These are phyloP conservation scores for Drosophila bunnanda DNA, from an alignment of 2,888 invertebrate genomes.

Conservation along the genomic window DNA sequence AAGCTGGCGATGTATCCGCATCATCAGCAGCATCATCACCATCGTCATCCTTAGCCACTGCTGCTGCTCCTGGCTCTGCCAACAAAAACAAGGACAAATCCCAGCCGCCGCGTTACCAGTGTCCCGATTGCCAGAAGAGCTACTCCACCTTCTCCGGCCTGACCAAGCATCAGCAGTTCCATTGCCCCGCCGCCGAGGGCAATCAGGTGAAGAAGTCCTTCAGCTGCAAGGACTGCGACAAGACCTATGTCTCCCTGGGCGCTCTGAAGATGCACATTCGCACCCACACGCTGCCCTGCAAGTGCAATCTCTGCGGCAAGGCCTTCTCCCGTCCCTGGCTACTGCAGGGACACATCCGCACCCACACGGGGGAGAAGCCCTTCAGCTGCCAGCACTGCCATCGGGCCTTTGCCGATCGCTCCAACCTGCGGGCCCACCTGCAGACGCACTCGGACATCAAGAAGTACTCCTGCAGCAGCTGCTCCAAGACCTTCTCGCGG, in stretches of 20 bases:
- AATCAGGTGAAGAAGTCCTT: slow-evolving; percentile 95
- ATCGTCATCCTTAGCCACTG: not conserved
- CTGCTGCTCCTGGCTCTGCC: slow-evolving; percentile 49
- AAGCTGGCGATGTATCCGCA: not conserved
- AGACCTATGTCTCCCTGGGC: slow-evolving; percentile 97
- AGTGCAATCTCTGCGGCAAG: slow-evolving; percentile 97
- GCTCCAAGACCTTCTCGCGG: slow-evolving; percentile 97
- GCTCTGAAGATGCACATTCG: slow-evolving; percentile 99
- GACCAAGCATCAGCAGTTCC: slow-evolving; percentile 98
- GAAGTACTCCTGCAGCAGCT: slow-evolving; percentile 96
- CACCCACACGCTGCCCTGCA: slow-evolving; percentile 98
- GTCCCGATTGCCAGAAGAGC: slow-evolving; percentile 96
- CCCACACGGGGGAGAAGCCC: slow-evolving; percentile 99
- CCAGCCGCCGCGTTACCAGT: slow-evolving; percentile 91
- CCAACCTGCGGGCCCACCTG: slow-evolving; percentile 97
- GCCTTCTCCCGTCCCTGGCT: slow-evolving; percentile 99
- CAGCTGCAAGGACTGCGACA: slow-evolving; percentile 98
- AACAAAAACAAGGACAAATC: slow-evolving; percentile 80
- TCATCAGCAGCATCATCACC: not conserved
- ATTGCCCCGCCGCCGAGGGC: slow-evolving; percentile 94
- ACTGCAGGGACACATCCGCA: slow-evolving; percentile 98
- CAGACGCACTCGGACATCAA: slow-evolving; percentile 99
- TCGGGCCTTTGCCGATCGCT: slow-evolving; percentile 98
- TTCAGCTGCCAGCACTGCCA: slow-evolving; percentile 98
- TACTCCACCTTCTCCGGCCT: slow-evolving; percentile 98